Conservation (phyloP, 1,140 invertebrate species). For the Antheraea mylitta region DNA sequence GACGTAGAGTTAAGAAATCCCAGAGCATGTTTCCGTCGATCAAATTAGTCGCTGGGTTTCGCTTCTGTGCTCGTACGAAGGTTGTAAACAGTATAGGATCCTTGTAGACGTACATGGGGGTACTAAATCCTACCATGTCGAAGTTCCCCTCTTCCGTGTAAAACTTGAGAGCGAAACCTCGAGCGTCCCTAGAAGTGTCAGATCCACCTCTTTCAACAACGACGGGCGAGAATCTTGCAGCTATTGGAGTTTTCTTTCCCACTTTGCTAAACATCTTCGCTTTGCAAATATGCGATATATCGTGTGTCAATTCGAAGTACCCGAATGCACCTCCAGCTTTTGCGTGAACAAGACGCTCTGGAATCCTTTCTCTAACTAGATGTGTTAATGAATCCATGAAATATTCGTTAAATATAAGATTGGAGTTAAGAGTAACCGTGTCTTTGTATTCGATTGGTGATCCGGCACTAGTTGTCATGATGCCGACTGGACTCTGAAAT, state of each 20-base stretch:
- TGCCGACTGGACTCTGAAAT: conserved; percentile 89
- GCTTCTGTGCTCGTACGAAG: conserved; percentile 82
- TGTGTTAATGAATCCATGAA: conserved; percentile 93
- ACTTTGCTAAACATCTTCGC: conserved; percentile 90
- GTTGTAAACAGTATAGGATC: conserved; percentile 83
- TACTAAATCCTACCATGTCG: conserved; percentile 86
- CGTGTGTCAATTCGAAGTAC: conserved; percentile 96
- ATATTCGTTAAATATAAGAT: conserved; percentile 88
- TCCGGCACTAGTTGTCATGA: conserved; percentile 87
- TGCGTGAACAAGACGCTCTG: conserved; percentile 95
- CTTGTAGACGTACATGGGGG: conserved; percentile 85
- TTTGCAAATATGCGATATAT: conserved; percentile 91
- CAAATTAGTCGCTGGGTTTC: conserved; percentile 84
- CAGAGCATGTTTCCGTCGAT: conserved; percentile 91
- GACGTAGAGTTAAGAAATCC: conserved; percentile 91
- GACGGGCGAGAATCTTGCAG: conserved; percentile 87
- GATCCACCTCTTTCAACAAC: conserved; percentile 92
- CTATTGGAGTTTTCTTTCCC: conserved; percentile 90
- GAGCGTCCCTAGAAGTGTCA: conserved; percentile 85
- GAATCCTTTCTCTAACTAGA: conserved; percentile 94
- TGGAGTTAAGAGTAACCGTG: conserved; percentile 33
- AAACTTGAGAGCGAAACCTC: conserved; percentile 86
- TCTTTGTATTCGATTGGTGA: conserved; percentile 87
- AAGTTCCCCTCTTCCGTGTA: conserved; percentile 88
- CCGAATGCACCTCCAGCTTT: conserved; percentile 97